phyloP scores from a whole-genome alignment of 2,888 invertebrate genomes.

The Stenodema calcarata region DNA sequence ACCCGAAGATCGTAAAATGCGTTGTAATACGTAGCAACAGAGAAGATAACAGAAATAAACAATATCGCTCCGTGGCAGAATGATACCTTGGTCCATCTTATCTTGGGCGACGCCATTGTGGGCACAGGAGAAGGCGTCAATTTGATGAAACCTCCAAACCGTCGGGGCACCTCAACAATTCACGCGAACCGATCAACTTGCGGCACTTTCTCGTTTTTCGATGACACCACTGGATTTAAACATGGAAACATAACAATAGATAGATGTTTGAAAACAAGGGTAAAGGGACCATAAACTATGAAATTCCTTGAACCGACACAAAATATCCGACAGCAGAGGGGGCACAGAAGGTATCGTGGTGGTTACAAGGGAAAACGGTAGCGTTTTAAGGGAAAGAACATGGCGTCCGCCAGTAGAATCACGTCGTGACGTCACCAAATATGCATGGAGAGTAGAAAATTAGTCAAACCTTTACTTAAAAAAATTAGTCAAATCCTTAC shows the following conservation, averaged over 20 bases:
- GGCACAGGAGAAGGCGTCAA: background rate
- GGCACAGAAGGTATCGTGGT: background rate
- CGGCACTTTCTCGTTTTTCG: background rate
- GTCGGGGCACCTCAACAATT: background rate
- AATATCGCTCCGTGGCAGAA: background rate
- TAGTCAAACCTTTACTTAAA: too few species aligned
- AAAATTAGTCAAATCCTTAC: too few species aligned
- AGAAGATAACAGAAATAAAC: background rate
- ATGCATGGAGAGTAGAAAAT: too few species aligned
- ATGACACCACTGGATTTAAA: background rate
- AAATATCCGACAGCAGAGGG: background rate
- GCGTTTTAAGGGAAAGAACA: background rate
- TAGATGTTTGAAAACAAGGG: background rate
- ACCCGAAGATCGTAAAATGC: too few species aligned
- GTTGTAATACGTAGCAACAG: too few species aligned
- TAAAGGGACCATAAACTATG: too few species aligned
- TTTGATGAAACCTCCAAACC: background rate
- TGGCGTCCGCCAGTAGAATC: background rate
- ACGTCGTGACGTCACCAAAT: too few species aligned
- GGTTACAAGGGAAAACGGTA: background rate
- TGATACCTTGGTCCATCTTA: conserved; percentile 32
- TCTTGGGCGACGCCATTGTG: conserved; percentile 23
- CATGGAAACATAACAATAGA: background rate
- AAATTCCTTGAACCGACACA: background rate
- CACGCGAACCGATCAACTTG: background rate